Evolutionary conservation across 1,140 invertebrate species (phyloP).

Genomic region (Monochamus saltuarius): DNA sequence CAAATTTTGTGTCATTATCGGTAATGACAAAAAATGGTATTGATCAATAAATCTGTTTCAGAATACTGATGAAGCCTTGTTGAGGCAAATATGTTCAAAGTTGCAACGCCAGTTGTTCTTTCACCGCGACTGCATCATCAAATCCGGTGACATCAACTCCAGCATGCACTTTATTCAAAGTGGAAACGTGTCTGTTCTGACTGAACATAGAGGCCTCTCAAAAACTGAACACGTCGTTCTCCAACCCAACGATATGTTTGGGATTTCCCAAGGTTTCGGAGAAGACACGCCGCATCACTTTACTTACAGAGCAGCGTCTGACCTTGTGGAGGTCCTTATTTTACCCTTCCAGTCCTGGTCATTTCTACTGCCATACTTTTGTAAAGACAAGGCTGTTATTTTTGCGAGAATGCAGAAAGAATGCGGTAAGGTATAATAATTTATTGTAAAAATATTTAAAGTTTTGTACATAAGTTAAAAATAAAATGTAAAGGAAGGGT

Average conservation of each 20-base stretch:
- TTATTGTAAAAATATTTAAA: no score
- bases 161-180: slow-evolving; percentile 16
- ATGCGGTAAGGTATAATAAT: no score
- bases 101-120: slow-evolving; percentile 4
- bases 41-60: slow-evolving; percentile 20
- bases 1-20: neutral
- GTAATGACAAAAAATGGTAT: neutral
- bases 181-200: slow-evolving; percentile 8
- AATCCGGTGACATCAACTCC: slow-evolving; percentile 1
- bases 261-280: slow-evolving; percentile 11
- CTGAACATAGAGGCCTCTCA: neutral
- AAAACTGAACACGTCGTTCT: slow-evolving; percentile 8
- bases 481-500: no score
- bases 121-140: slow-evolving; percentile 7
- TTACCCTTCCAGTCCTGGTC: no score
- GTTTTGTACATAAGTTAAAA: no score
- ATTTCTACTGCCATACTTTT: no score
- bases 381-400: no score
- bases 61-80: slow-evolving; percentile 11
- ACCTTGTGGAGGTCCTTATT: slow-evolving; percentile 2
- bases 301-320: neutral
- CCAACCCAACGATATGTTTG: slow-evolving; percentile 12
- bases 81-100: slow-evolving; percentile 12
- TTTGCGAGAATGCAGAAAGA: no score
- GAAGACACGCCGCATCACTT: slow-evolving; percentile 1